These are phyloP conservation scores for Pteruthius melanotis DNA, from an alignment of 2,113 vertebrate species.

Conservation along the genomic window DNA sequence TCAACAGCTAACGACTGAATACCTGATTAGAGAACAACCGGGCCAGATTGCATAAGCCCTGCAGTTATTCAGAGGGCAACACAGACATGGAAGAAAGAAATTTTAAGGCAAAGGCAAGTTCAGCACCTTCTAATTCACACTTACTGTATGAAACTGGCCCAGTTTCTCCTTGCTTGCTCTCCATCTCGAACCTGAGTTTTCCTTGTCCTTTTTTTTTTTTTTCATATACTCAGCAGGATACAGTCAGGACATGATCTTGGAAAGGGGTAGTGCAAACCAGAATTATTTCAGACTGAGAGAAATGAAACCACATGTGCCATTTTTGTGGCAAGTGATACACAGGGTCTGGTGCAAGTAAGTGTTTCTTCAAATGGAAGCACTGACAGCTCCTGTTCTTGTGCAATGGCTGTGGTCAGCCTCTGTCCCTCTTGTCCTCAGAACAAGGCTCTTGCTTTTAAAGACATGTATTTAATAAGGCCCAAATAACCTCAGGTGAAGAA, in stretches of 20 bases:
- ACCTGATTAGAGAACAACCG: not conserved
- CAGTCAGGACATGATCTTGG: not conserved
- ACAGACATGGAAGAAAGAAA: not conserved
- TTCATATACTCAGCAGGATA: not conserved
- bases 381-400: not conserved
- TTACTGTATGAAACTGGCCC: not conserved
- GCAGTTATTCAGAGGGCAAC: not conserved
- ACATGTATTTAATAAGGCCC: not conserved
- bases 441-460: not conserved
- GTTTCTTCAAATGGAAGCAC: not conserved
- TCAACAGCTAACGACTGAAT: not conserved
- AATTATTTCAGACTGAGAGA: not conserved
- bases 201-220: not conserved
- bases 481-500: not conserved
- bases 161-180: not conserved
- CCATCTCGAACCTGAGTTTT: not conserved
- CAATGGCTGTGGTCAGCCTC: accelerated
- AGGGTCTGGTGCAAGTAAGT: not conserved
- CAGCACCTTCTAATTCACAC: not conserved
- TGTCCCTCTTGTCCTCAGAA: not conserved
- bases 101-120: not conserved
- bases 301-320: not conserved
- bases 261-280: not conserved
- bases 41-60: not conserved
- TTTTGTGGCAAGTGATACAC: not conserved